A percentile compares a stretch with the other conserved stretches of the same genome.
These are phyloP conservation scores for Erynnis tages DNA, from an alignment of 2,888 invertebrate genomes.

Conservation along the genomic window DNA sequence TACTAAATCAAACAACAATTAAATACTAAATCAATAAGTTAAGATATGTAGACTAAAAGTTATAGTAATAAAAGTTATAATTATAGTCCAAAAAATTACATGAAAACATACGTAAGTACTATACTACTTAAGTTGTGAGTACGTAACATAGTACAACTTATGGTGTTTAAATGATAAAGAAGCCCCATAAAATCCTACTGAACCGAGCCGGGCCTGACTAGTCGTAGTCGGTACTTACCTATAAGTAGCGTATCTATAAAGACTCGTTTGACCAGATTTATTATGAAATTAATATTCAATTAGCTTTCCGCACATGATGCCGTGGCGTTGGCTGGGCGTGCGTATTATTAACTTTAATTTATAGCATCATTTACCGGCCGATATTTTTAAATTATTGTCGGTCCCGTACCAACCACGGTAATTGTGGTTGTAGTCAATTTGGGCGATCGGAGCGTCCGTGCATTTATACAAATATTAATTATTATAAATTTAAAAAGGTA, in stretches of 20 bases:
- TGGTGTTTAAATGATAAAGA: neutral
- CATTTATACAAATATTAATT: constrained; percentile 4
- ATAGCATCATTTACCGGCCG: constrained; percentile 75
- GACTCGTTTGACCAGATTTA: constrained; percentile 74
- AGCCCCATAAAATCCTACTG: neutral
- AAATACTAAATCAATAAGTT: too few species aligned
- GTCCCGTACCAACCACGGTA: constrained; percentile 51
- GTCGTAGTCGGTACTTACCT: too few species aligned
- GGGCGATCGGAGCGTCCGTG: constrained; percentile 39
- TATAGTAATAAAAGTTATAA: too few species aligned
- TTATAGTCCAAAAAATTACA: too few species aligned
- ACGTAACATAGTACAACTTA: neutral
- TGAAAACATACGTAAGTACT: too few species aligned
- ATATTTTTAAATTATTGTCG: constrained; percentile 76
- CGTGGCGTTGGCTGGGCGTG: constrained; percentile 66
- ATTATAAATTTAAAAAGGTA: too few species aligned
- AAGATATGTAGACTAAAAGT: too few species aligned
- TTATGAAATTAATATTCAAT: constrained; percentile 81
- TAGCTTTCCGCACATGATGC: constrained; percentile 81
- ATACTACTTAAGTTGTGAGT: too few species aligned
- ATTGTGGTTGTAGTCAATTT: constrained; percentile 60
- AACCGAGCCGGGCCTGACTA: neutral
- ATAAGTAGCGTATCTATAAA: constrained; percentile 36
- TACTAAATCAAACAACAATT: too few species aligned
- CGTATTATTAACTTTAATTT: constrained; percentile 79